Evolutionary conservation across 2,888 invertebrate genomes (phyloP).

Genomic region (Entomobrya multifasciata): DNA sequence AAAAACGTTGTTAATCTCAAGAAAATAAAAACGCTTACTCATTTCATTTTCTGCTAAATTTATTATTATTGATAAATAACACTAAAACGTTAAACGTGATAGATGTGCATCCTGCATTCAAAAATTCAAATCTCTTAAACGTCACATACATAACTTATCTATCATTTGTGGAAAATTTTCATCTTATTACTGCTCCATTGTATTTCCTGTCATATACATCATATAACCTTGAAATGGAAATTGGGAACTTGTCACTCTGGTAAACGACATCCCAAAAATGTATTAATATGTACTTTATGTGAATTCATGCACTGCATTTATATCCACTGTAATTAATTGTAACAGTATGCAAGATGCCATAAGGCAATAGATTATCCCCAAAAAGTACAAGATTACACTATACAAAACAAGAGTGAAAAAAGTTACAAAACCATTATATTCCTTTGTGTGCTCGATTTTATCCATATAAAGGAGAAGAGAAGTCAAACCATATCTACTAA

Average conservation of each 20-base stretch:
- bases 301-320: neutral
- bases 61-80: too few species aligned
- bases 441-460: too few species aligned
- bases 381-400: neutral
- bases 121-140: too few species aligned
- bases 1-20: too few species aligned
- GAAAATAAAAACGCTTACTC: too few species aligned
- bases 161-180: neutral
- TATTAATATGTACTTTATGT: neutral
- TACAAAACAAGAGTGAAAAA: too few species aligned
- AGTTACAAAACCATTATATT: too few species aligned
- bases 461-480: neutral
- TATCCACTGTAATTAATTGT: slow-evolving; percentile 19
- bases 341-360: neutral
- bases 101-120: too few species aligned
- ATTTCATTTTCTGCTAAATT: too few species aligned
- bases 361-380: neutral
- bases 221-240: slow-evolving; percentile 12
- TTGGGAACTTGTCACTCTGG: slow-evolving; percentile 10
- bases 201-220: slow-evolving; percentile 20
- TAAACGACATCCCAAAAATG: neutral
- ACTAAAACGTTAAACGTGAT: too few species aligned
- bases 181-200: neutral
- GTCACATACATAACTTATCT: neutral
- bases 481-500: neutral